Evolutionary conservation across 2,113 vertebrate genomes (phyloP).

Genomic region (Okapia johnstoni): DNA sequence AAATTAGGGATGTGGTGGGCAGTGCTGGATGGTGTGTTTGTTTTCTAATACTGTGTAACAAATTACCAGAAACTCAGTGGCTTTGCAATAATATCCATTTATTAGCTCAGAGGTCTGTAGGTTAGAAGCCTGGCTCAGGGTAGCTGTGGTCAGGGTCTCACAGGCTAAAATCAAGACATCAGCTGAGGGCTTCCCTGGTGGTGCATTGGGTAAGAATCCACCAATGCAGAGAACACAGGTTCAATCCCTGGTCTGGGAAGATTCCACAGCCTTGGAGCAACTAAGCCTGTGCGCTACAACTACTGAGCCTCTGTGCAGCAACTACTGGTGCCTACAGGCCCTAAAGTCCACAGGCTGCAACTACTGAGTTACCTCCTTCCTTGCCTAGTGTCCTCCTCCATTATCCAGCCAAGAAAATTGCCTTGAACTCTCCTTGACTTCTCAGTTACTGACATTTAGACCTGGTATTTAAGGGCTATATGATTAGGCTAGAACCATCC

Average conservation of each 20-base stretch:
- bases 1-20: background rate
- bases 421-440: background rate
- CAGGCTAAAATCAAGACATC: background rate
- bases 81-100: background rate
- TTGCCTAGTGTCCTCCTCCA: background rate
- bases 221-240: background rate
- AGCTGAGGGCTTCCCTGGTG: background rate
- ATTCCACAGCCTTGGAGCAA: background rate
- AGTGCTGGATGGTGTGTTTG: background rate
- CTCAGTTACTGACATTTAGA: background rate
- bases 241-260: background rate
- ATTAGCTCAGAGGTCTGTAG: background rate
- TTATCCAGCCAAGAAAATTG: background rate
- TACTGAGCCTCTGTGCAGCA: background rate
- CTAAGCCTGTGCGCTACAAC: fast-evolving
- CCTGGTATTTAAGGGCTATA: background rate
- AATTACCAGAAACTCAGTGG: background rate
- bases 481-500: background rate
- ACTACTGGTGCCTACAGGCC: background rate
- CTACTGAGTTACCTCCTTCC: background rate
- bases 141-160: background rate
- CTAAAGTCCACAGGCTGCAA: background rate
- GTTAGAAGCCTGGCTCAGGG: background rate
- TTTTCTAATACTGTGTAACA: background rate
- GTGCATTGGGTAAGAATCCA: background rate